These are phyloP conservation scores for Spheniscus mendiculus DNA, from an alignment of 2,113 vertebrate genomes.

Conservation along the genomic window DNA sequence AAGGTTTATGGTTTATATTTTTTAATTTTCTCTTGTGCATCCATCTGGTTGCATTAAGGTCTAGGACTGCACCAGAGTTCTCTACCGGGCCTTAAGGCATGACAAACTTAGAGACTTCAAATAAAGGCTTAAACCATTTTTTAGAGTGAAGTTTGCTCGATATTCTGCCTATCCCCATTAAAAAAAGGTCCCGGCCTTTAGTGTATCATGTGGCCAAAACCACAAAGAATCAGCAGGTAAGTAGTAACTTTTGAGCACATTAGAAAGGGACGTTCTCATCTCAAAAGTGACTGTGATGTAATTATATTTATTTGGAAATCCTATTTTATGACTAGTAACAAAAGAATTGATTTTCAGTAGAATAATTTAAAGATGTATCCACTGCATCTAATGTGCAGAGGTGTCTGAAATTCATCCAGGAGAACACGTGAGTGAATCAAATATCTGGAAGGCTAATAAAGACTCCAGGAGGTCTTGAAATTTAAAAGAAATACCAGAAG, in stretches of 20 bases:
- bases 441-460: background rate
- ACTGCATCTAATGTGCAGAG: background rate
- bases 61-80: background rate
- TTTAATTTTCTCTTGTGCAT: background rate
- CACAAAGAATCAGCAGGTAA: background rate
- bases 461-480: background rate
- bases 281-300: background rate
- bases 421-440: background rate
- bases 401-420: background rate
- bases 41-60: background rate
- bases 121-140: background rate
- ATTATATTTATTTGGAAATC: background rate
- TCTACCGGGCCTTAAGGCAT: background rate
- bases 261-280: background rate
- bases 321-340: background rate
- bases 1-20: background rate
- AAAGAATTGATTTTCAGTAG: background rate
- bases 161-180: background rate
- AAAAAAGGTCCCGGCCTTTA: background rate
- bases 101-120: background rate
- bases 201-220: background rate
- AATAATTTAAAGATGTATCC: background rate
- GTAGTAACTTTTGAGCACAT: background rate
- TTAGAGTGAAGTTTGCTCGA: background rate
- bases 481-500: constrained; percentile 32